Conservation (phyloP, 2,113 vertebrate genomes). For the Nycticryphes semicollaris region DNA sequence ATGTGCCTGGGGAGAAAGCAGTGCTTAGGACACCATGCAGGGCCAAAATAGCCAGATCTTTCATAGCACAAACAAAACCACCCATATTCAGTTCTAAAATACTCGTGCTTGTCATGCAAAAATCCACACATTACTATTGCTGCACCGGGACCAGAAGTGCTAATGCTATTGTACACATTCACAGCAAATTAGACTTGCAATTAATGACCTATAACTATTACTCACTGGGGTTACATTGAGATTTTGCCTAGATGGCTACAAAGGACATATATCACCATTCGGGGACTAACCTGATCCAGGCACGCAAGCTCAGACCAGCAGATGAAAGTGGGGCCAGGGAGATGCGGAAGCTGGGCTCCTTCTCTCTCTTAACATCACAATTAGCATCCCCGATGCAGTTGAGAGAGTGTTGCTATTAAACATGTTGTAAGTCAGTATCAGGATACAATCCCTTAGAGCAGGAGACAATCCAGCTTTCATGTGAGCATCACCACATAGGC, state of each 20-base stretch:
- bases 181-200: not conserved
- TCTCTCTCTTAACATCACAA: not conserved
- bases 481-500: not conserved
- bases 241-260: not conserved
- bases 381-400: rapidly evolving
- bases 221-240: not conserved
- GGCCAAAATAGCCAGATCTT: not conserved
- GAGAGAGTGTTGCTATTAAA: not conserved
- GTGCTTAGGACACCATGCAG: rapidly evolving
- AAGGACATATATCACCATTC: not conserved
- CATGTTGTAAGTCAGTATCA: not conserved
- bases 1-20: rapidly evolving
- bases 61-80: not conserved
- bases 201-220: not conserved
- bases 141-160: not conserved
- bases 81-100: not conserved
- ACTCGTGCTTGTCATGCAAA: not conserved
- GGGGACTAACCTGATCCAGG: not conserved
- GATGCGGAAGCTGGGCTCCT: rapidly evolving
- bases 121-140: not conserved
- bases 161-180: not conserved
- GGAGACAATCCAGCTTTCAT: not conserved
- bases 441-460: rapidly evolving
- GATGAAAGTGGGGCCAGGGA: not conserved
- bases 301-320: not conserved